A percentile compares a stretch with the other conserved stretches of the same genome.
These are phyloP conservation scores for Theocolax elegans DNA, from an alignment of 1,140 invertebrate species.

Conservation along the genomic window DNA sequence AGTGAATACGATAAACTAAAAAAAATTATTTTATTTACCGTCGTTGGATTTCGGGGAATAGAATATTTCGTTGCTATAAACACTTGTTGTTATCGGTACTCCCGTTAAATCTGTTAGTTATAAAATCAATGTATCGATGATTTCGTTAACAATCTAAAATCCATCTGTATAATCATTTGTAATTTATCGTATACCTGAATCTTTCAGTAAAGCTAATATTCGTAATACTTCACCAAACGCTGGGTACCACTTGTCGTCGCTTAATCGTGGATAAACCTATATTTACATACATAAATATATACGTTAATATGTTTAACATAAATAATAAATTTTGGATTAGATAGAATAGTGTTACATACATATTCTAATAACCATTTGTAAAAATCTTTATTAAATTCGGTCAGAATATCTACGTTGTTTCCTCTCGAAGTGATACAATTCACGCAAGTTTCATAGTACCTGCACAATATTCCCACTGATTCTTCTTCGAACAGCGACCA, in stretches of 20 bases:
- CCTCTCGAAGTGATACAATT: conserved; percentile 65
- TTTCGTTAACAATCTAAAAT: no score
- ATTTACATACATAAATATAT: neutral
- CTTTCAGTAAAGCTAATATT: conserved; percentile 69
- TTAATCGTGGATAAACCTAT: conserved; percentile 69
- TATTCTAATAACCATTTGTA: conserved; percentile 68
- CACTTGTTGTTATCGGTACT: neutral
- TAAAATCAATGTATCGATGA: no score
- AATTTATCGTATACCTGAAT: conserved; percentile 57
- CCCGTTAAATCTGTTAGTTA: no score
- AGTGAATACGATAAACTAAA: neutral
- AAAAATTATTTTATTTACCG: no score
- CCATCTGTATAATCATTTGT: no score
- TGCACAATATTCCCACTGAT: conserved; percentile 69
- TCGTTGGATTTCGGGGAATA: no score
- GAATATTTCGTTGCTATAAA: no score
- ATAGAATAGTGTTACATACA: conserved; percentile 51
- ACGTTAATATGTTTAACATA: conserved; percentile 14
- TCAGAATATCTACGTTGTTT: conserved; percentile 55
- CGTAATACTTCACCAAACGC: conserved; percentile 72
- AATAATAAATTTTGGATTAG: conserved; percentile 19
- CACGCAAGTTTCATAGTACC: conserved; percentile 69
- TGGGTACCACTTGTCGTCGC: conserved; percentile 72
- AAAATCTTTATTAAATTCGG: conserved; percentile 69
- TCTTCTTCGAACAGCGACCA: conserved; percentile 67